Base-by-base conservation (phyloP, 2,113 vertebrate genomes). In the Mustela nigripes region DNA sequence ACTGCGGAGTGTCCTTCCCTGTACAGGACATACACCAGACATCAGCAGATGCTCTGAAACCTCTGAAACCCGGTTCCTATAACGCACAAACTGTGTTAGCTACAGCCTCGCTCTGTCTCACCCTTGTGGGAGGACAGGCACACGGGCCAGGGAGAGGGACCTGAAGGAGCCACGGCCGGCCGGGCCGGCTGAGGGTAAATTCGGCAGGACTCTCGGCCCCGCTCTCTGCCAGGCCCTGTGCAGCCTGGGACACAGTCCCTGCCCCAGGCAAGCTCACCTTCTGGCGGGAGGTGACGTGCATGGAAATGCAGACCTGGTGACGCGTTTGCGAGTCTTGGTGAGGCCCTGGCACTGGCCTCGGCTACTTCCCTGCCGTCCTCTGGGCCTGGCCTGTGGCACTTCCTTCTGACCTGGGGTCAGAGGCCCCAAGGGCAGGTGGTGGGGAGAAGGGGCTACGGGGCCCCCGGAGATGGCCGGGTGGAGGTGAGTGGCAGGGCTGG, bases 11-110 rank as follows among this genome's bases (percentile, higher is more conserved):
- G 85, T 53, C 97, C 98, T 97, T 88, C 97, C 96, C 97, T 87
- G 50, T 33, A 96, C 31, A 95, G 98, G 98, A 97, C 96, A 48
- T 48, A 48, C 45, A 48, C 45, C 45, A 48, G 45, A 48, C 45
- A 48, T 48, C 45, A 98, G 99, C 99, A 99, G 98, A 98, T 98
- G 98, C 97, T 98, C 98, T 97, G 98, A 98, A 98, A 98, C 98
- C 98, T 95, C 95, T 98, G 98, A 98, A 98, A 16, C 50, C 15
- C 93, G 97, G 97, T 94, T 95, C 89, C 9, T 98, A 97, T 98
- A 98, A 97, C n/a, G 96, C 96, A 94, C 96, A 78, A 94, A 97
- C 80, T 85, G 96, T 85, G 88, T 97, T 95, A 85, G 97, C 73
- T 74, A 73, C 0, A 31, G 97, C 97, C 97, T 96, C 31, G 56